Conservation (phyloP, 2,797 vertebrate species). For the Eremophila alpestris region DNA sequence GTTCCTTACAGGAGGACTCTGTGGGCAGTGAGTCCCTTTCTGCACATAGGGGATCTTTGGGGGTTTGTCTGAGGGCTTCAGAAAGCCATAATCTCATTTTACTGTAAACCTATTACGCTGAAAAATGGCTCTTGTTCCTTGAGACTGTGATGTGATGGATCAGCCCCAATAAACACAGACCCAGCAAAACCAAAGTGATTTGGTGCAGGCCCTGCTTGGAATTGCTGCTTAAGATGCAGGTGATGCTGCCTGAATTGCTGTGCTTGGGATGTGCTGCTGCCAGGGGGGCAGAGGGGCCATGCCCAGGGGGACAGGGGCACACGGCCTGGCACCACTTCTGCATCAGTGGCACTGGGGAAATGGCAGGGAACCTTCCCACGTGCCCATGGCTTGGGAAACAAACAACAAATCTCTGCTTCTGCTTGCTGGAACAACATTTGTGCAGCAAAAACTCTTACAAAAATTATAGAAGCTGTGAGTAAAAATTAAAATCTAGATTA, state of each 20-base stretch:
- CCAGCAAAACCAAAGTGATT: background rate
- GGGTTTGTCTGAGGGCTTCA: slow-evolving; percentile 15
- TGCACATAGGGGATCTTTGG: background rate
- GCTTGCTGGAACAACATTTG: background rate
- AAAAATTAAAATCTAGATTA: background rate
- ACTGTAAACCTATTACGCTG: slow-evolving; percentile 41
- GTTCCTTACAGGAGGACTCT: background rate
- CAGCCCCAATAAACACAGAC: slow-evolving; percentile 43
- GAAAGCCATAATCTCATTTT: slow-evolving; percentile 57
- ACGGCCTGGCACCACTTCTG: background rate
- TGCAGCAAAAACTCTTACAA: background rate
- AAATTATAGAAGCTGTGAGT: background rate
- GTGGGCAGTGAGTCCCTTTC: background rate
- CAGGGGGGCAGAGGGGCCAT: background rate
- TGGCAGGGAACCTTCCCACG: background rate
- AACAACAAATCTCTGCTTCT: background rate
- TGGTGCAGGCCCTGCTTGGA: background rate
- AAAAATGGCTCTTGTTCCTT: slow-evolving; percentile 40
- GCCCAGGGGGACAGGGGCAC: background rate
- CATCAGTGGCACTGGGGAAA: background rate
- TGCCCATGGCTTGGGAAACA: background rate
- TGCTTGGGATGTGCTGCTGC: background rate
- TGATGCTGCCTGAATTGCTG: background rate
- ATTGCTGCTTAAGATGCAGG: background rate
- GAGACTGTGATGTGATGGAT: slow-evolving; percentile 10